Evolutionary conservation across 2,113 vertebrate species (phyloP), one percentile per base, ranked within the genome.

Genomic region (Rhodinocichla rosea): DNA sequence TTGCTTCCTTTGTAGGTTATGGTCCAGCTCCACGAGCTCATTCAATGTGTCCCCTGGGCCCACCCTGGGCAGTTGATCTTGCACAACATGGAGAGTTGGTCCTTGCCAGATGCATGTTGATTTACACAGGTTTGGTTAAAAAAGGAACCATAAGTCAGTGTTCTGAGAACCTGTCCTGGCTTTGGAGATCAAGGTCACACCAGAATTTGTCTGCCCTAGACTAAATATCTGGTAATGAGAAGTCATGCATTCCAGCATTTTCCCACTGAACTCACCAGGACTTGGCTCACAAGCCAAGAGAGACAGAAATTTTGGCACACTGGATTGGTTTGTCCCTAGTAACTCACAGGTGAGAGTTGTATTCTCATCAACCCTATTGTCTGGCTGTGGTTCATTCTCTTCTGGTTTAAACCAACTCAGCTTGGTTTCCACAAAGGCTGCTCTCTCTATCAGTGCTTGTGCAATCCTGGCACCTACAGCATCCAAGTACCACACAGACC

Each of bases 1-100:
- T 17, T 0, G 0, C 20, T 92, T 84, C 56, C 42, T 50, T 1
- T 40, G 26, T 22, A 87, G 76, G 35, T 40, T 94, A 0, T n/a
- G 32, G 30, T 74, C 17, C 69, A 75, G 28, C 60, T 81, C 1
- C 1, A 52, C 69, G 19, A 60, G 24, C 56, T 64, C 27, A 33
- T 69, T 73, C 82, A 37, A 0, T 12, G 7, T 56, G 20, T n/a
- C 17, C 13, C 42, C 24, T 56, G 20, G 37, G n/a, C 32, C 32
- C 52, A 50, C 52, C 5, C 14, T 47, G 50, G 30, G 21, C 22
- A 10, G 37, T 4, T 60, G 35, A 20, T 87, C 60, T 78, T 71
- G 49, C 50, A 57, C 1, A 2, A 24, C 15, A 8, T 3, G 2
- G 7, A 57, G 33, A 39, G 15, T 6, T 79, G 45, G 30, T 76